Conservation (phyloP, 2,797 vertebrate genomes). For the Sardinella longiceps region DNA sequence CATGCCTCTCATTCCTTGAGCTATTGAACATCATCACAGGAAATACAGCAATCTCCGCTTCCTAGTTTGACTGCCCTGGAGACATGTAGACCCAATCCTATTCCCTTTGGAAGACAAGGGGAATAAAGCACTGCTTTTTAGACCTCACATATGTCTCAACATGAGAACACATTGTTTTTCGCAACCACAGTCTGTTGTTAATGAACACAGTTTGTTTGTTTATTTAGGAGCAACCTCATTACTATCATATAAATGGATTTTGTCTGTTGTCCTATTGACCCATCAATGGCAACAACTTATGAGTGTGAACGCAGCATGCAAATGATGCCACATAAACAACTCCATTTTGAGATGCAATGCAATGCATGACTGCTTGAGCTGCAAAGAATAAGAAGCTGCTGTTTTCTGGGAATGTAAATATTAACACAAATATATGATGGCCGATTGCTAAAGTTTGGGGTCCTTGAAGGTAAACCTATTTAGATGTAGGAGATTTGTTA, state of each 20-base stretch:
- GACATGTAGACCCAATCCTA: neutral
- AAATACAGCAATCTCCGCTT: conserved; percentile 9
- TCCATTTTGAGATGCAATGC: conserved; percentile 64
- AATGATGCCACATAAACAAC: conserved; percentile 44
- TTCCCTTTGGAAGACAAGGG: neutral
- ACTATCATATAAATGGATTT: conserved; percentile 47
- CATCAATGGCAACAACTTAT: conserved; percentile 47
- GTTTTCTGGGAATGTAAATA: conserved; percentile 45
- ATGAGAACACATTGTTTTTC: neutral
- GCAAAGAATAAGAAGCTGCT: conserved; percentile 59
- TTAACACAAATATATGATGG: conserved; percentile 44
- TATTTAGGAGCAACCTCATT: conserved; percentile 52
- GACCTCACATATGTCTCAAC: neutral
- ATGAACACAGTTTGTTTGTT: conserved; percentile 39
- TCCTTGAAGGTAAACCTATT: conserved; percentile 40
- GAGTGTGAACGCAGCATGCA: conserved; percentile 63
- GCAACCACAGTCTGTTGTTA: neutral
- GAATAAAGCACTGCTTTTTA: neutral
- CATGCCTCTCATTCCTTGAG: conserved; percentile 4
- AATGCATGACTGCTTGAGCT: conserved; percentile 80
- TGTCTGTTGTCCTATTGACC: conserved; percentile 50
- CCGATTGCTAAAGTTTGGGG: conserved; percentile 57
- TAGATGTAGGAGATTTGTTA: neutral
- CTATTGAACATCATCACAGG: neutral
- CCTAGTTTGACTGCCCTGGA: neutral